Conservation (phyloP, 2,888 invertebrate genomes). For the Drosophila mimica region DNA sequence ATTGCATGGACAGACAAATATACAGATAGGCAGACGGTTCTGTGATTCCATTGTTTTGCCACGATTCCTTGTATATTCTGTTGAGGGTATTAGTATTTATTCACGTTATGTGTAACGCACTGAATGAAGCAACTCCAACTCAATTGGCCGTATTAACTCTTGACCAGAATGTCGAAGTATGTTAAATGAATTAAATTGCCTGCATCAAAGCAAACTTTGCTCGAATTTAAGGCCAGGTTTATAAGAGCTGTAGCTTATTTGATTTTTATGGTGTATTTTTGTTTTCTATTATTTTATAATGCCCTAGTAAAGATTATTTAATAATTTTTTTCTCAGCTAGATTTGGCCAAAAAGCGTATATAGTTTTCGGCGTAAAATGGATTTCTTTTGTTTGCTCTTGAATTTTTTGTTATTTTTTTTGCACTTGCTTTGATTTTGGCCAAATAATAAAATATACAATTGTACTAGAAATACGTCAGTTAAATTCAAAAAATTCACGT, state of each 20-base stretch:
- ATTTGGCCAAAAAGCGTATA: conserved; percentile 5
- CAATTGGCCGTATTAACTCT: background rate
- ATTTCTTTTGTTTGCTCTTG: conserved; percentile 1
- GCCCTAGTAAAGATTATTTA: too few species aligned
- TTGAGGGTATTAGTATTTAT: conserved; percentile 1
- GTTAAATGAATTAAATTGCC: background rate
- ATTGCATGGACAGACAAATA: conserved; percentile 41
- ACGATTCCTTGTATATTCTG: conserved; percentile 6
- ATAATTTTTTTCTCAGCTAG: background rate
- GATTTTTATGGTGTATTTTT: background rate
- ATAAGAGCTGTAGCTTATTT: background rate
- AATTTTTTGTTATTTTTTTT: conserved; percentile 24
- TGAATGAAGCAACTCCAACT: background rate
- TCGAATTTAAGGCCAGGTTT: background rate
- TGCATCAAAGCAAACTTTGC: background rate
- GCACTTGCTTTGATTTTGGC: conserved; percentile 67
- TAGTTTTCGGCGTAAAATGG: background rate
- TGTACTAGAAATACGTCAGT: conserved; percentile 76
- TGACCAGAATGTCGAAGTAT: background rate
- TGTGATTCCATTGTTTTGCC: conserved; percentile 42
- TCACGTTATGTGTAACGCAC: background rate
- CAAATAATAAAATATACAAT: conserved; percentile 74
- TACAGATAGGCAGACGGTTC: conserved; percentile 18
- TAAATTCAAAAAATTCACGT: conserved; percentile 75
- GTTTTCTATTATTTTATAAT: background rate